Base-by-base conservation (phyloP, 2,797 vertebrate genomes). In the Enteromius mattozi region DNA sequence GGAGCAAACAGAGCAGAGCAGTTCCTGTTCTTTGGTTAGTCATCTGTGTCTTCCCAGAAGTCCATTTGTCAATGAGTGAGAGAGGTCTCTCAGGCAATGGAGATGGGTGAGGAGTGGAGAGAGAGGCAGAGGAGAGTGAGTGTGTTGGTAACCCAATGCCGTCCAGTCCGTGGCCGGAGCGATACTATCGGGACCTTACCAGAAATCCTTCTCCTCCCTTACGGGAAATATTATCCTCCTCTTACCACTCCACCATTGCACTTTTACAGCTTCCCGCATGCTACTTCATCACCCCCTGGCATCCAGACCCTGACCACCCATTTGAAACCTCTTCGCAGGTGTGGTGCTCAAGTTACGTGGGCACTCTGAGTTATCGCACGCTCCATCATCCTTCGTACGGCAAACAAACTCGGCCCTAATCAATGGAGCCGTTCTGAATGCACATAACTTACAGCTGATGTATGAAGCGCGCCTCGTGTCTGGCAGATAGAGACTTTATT, bases 151-250 rank as follows among this genome's bases (percentile, higher is more conserved):
- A 89, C 83, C 86, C 86, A 89, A 89, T 89, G 85, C 82, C 30
- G 42, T 17, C 51, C 76, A 49, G 90, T 89, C 92, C 89, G 86
- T 83, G 92, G 90, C 91, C 91, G 71, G 87, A 85, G 85, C 89
- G 92, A 95, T 95, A 91, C 88, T 94, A 93, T 95, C 93, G 89
- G 86, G 83, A 82, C 87, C 84, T 94, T 94, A 94, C 94, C 92
- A 94, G 94, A 92, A 95, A 91, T 91, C 90, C 86, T 88, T 88
- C 89, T 91, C 90, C 89, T 90, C 84, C 85, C 86, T 95, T 95
- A 92, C 94, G 88, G 94, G 93, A 95, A 95, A 63, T 83, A 63
- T 87, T 84, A 85, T 72, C 80, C 87, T 88, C 90, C 80, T 61
- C 86, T 86, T 83, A 79, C 68, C 81, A 80, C 77, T 70, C 86